Conservation (phyloP, 2,888 invertebrate species). For the Sympetrum striolatum region DNA sequence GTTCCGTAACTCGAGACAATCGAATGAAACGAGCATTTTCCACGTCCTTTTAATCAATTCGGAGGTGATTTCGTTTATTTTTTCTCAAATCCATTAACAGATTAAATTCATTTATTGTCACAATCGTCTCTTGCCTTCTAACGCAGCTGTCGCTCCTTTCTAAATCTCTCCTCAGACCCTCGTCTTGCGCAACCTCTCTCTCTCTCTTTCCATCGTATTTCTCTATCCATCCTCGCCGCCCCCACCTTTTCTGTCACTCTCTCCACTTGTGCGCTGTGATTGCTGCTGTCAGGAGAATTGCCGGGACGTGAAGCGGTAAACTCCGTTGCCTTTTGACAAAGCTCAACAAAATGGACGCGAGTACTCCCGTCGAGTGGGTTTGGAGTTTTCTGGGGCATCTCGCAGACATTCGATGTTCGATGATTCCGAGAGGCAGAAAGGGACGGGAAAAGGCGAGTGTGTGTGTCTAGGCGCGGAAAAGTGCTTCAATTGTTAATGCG, state of each 20-base stretch:
- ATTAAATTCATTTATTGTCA: neutral
- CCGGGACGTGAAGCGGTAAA: constrained; percentile 1
- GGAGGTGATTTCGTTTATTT: neutral
- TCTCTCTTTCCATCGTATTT: neutral
- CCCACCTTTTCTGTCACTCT: neutral
- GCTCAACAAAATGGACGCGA: constrained; percentile 9
- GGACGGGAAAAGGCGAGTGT: neutral
- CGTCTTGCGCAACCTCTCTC: neutral
- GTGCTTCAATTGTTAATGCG: neutral
- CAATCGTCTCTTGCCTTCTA: neutral
- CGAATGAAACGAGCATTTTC: no score
- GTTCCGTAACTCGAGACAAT: no score
- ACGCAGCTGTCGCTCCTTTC: neutral
- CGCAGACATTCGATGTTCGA: neutral
- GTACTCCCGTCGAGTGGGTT: neutral
- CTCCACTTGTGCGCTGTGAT: neutral
- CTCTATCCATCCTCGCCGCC: neutral
- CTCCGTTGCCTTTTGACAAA: constrained; percentile 27
- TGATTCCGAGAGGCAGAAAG: neutral
- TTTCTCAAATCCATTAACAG: neutral
- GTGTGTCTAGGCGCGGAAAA: neutral
- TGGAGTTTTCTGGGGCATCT: constrained; percentile 18
- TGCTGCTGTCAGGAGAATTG: constrained; percentile 28
- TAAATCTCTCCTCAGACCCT: neutral
- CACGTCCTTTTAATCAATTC: no score